phyloP scores from a whole-genome alignment of 1,140 invertebrate species.

The Drosophila baimaii region DNA sequence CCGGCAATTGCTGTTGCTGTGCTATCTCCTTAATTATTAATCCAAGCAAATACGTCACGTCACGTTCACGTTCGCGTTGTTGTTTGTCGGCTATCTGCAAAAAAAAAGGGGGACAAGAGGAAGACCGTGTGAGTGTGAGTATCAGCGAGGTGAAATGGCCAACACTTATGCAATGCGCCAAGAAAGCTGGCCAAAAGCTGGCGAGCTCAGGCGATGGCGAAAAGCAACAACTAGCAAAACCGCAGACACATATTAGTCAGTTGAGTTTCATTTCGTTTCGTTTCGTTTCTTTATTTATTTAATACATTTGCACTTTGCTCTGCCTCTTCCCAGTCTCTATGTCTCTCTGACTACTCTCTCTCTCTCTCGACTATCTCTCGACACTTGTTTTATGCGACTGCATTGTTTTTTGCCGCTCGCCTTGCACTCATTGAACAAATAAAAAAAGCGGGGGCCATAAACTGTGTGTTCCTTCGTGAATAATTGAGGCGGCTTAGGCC shows the following conservation, averaged over 20 bases:
- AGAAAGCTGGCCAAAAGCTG: slow-evolving; percentile 43
- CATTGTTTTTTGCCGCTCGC: slow-evolving; percentile 59
- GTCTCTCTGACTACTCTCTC: background rate
- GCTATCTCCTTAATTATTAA: slow-evolving; percentile 58
- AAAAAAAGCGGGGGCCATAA: slow-evolving; percentile 50
- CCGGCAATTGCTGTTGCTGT: slow-evolving; percentile 19
- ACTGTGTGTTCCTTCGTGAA: slow-evolving; percentile 61
- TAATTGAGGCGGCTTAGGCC: slow-evolving; percentile 54
- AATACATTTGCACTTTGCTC: slow-evolving; percentile 73
- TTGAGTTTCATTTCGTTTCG: slow-evolving; percentile 38
- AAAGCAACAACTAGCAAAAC: slow-evolving; percentile 38
- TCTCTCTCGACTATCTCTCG: background rate
- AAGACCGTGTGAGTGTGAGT: slow-evolving; percentile 11
- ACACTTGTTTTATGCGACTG: slow-evolving; percentile 61
- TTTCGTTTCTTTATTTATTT: slow-evolving; percentile 64
- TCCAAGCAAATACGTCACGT: slow-evolving; percentile 57
- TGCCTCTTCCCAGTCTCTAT: slow-evolving; percentile 7
- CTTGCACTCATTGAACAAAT: slow-evolving; percentile 40
- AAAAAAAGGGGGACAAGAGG: slow-evolving; percentile 15
- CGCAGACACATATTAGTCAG: slow-evolving; percentile 58
- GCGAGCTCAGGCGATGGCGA: slow-evolving; percentile 9
- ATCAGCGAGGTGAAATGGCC: slow-evolving; percentile 36
- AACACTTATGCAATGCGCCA: slow-evolving; percentile 66
- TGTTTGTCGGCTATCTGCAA: slow-evolving; percentile 54
- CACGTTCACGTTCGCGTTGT: slow-evolving; percentile 9